Base-by-base conservation (phyloP, 2,888 invertebrate species). In the Tetragonisca angustula region DNA sequence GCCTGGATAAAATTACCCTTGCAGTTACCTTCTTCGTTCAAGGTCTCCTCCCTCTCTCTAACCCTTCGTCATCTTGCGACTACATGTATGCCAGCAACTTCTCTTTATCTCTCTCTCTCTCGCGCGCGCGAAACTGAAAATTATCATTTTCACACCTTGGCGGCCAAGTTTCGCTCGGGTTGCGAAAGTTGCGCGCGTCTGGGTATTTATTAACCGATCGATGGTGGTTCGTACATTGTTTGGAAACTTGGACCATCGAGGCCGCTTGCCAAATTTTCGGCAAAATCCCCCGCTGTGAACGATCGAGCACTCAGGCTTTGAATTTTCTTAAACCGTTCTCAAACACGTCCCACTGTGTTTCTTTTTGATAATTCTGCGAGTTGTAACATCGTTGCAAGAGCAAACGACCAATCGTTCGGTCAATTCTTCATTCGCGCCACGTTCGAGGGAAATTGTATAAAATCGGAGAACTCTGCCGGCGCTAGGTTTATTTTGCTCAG, bases 1-100 rank as follows among this genome's bases (percentile, higher is more conserved):
- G 9, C 76, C 72, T 56, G 73, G 80, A 84, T 89, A 73, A 68
- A 80, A 86, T 88, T 87, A 81, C 80, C 67, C 11, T 36, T 19
- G 54, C 69, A 77, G 68, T 84, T 62, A 73, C 77, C 43, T 65
- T 65, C 65, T 54, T 36, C 68, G 56, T 83, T 68, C 83, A 72
- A 83, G 83, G 76, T 67, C 71, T 49, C 56, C 6, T 0, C 54
- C n/a, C 17, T 15, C 64, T 9, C 27, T 43, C 11, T 6, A 27
- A 27, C 19, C 67, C 75, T 81, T 62, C 61, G 32, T 68, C 71
- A 27, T 54, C 59, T 21, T 15, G n/a, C 21, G 36, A 32, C 17
- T 61, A 19, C 61, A 17, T 9, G 17, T 15, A 61, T 24, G 27
- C 27, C 61, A 27, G 24, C 15, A 27, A 32, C 61, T 36, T 43